Conservation (phyloP, 2,113 vertebrate genomes). For the Sebastes schlegelii region DNA sequence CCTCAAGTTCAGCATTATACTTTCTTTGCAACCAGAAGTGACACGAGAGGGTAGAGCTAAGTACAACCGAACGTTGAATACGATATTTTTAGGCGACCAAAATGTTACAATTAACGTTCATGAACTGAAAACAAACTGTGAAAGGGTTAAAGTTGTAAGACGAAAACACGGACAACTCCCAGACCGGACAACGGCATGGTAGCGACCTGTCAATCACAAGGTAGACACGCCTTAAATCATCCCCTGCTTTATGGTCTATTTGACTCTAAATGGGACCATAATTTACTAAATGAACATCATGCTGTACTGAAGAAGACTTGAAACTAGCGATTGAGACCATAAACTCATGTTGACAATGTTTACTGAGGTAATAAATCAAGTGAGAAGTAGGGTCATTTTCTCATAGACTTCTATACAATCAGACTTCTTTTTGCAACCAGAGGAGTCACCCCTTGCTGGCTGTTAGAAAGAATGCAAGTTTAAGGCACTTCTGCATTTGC, state of each 20-base stretch:
- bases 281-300: neutral
- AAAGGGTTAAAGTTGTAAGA: no score
- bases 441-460: neutral
- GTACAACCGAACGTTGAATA: neutral
- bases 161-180: neutral
- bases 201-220: neutral
- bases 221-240: neutral
- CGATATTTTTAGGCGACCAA: neutral
- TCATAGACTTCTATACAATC: neutral
- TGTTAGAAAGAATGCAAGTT: no score
- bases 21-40: neutral
- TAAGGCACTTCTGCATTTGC: no score
- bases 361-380: no score
- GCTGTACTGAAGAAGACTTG: neutral
- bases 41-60: neutral
- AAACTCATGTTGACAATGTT: neutral
- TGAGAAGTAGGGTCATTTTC: no score
- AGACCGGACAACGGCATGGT: neutral
- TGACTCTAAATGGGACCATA: neutral
- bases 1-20: no score
- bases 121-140: no score
- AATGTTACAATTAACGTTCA: neutral
- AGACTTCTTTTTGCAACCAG: neutral
- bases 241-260: neutral
- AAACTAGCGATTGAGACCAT: no score